phyloP scores from a whole-genome alignment of 2,888 invertebrate species.

The Microplitis deprimator region DNA sequence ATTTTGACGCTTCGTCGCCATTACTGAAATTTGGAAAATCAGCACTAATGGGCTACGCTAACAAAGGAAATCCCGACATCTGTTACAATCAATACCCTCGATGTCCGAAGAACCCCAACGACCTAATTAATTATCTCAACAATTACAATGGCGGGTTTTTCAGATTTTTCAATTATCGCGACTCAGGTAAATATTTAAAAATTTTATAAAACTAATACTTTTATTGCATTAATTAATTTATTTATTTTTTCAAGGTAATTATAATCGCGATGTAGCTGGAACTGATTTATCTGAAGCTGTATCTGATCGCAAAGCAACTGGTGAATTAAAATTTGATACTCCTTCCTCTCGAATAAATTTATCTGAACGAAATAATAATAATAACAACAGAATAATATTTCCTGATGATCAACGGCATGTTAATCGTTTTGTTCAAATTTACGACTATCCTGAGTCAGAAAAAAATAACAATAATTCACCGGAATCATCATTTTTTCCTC shows the following conservation, averaged over 20 bases:
- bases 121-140: slow-evolving; percentile 84
- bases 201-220: not conserved
- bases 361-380: not conserved
- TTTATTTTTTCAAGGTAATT: slow-evolving; percentile 24
- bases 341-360: not conserved
- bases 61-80: slow-evolving; percentile 75
- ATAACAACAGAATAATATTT: slow-evolving; percentile 45
- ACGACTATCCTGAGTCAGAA: slow-evolving; percentile 37
- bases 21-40: slow-evolving; percentile 83
- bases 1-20: slow-evolving; percentile 74
- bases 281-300: slow-evolving; percentile 29
- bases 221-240: not conserved
- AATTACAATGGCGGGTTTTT: slow-evolving; percentile 91
- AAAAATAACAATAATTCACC: slow-evolving; percentile 21
- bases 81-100: slow-evolving; percentile 80
- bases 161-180: slow-evolving; percentile 76
- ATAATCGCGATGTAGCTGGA: slow-evolving; percentile 40
- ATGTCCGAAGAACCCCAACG: slow-evolving; percentile 82
- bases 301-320: slow-evolving; percentile 73
- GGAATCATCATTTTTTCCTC: slow-evolving; percentile 47
- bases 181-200: slow-evolving; percentile 4
- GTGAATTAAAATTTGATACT: slow-evolving; percentile 71
- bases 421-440: slow-evolving; percentile 48
- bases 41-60: slow-evolving; percentile 81
- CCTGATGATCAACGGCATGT: slow-evolving; percentile 47